These are phyloP conservation scores for Metopolophium dirhodum DNA, from an alignment of 1,140 invertebrate genomes.

Conservation along the genomic window DNA sequence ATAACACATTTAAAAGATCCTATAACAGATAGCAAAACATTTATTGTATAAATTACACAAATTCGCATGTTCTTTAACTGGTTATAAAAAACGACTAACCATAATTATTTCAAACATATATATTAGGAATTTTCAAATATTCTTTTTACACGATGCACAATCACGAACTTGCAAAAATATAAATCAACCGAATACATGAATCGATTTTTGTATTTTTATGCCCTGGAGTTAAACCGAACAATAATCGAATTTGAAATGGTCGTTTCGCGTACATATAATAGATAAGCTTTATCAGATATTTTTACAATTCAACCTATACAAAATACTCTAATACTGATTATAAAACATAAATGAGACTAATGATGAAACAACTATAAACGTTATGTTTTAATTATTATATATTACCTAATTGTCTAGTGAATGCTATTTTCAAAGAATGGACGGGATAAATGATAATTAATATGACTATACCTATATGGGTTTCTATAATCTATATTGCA, in stretches of 20 bases:
- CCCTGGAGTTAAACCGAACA: background rate
- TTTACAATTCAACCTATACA: background rate
- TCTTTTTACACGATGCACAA: background rate
- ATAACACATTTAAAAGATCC: background rate
- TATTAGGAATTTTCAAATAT: background rate
- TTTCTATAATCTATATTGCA: background rate
- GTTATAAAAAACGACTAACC: background rate
- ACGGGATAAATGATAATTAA: background rate
- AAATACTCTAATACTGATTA: background rate
- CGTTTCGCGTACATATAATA: background rate
- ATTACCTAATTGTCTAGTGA: background rate
- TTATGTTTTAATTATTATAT: background rate
- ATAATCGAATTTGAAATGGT: background rate
- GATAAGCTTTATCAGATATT: background rate
- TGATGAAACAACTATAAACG: background rate
- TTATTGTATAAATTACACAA: constrained; percentile 11
- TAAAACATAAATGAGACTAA: background rate
- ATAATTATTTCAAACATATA: constrained; percentile 4
- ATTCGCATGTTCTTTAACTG: background rate
- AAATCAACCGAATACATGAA: background rate
- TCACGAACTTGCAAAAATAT: background rate
- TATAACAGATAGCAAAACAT: background rate
- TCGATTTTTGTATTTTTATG: background rate
- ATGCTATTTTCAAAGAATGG: background rate
- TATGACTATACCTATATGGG: background rate